A percentile compares a stretch with the other conserved stretches of the same genome.
These are phyloP conservation scores for Gouania willdenowi DNA, from an alignment of 2,797 vertebrate genomes.

Conservation along the genomic window DNA sequence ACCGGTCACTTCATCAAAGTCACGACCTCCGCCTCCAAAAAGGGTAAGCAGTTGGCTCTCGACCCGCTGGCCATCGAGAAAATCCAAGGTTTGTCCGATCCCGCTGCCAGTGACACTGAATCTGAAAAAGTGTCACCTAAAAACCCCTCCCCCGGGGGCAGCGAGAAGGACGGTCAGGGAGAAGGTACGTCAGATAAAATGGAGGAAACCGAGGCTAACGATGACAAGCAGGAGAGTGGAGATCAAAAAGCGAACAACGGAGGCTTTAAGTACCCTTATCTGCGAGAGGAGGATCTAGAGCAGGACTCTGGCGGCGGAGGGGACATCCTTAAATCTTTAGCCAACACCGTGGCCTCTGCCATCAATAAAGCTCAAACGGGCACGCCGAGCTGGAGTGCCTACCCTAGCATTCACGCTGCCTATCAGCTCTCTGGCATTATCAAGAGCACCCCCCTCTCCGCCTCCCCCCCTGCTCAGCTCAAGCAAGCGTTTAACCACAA, in stretches of 20 bases:
- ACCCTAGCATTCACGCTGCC: constrained; percentile 97
- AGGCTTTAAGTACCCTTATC: constrained; percentile 92
- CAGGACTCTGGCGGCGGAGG: constrained; percentile 91
- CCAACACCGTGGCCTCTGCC: constrained; percentile 97
- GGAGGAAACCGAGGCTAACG: constrained; percentile 81
- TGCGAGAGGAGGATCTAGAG: constrained; percentile 97
- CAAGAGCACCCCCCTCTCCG: constrained; percentile 81
- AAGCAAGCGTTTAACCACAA: constrained; percentile 90
- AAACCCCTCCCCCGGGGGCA: constrained; percentile 63
- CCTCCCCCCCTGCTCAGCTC: constrained; percentile 87
- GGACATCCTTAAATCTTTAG: constrained; percentile 97
- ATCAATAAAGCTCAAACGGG: constrained; percentile 99
- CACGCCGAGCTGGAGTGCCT: constrained; percentile 97
- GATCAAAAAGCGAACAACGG: constrained; percentile 85
- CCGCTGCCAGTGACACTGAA: constrained; percentile 76
- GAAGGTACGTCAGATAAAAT: constrained; percentile 80
- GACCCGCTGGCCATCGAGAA: constrained; percentile 96
- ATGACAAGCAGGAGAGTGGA: constrained; percentile 80
- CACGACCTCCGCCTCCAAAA: constrained; percentile 97
- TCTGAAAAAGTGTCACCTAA: constrained; percentile 80
- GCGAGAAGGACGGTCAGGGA: constrained; percentile 77
- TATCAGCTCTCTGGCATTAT: constrained; percentile 95
- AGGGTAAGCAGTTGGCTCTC: constrained; percentile 94
- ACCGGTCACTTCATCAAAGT: constrained; percentile 98
- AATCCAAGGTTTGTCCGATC: constrained; percentile 89